These are phyloP conservation scores for Sebastes hubbsi DNA, from an alignment of 2,797 vertebrate species.

Conservation along the genomic window DNA sequence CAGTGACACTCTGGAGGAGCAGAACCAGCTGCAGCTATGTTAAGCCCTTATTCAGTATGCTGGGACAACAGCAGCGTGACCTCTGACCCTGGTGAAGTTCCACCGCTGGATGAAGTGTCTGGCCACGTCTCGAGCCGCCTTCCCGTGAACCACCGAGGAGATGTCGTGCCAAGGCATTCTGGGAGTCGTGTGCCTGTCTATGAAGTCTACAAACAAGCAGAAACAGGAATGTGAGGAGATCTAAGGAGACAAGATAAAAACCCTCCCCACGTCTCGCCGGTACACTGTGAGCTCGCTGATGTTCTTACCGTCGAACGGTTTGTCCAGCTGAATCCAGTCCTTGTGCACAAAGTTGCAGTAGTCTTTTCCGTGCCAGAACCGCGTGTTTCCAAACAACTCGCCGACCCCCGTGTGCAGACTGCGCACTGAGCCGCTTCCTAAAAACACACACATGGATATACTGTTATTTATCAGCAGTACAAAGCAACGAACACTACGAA, in stretches of 20 bases:
- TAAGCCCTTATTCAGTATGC: not conserved
- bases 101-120: conserved; percentile 98
- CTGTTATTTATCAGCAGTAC: not conserved
- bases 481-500: not conserved
- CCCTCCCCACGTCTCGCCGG: fast-evolving
- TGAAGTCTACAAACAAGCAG: conserved; percentile 86
- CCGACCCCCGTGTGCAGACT: conserved; percentile 86
- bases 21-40: not conserved
- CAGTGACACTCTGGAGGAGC: not conserved
- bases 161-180: conserved; percentile 99
- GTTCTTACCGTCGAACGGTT: conserved; percentile 92
- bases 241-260: too few species aligned
- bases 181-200: conserved; percentile 92
- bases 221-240: not conserved
- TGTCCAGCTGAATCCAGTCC: conserved; percentile 98
- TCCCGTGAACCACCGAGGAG: conserved; percentile 90
- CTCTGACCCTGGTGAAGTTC: conserved; percentile 95
- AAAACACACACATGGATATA: not conserved
- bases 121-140: conserved; percentile 91
- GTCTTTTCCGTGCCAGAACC: conserved; percentile 98
- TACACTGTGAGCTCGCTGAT: fast-evolving
- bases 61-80: not conserved
- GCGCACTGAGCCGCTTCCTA: conserved; percentile 81
- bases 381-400: conserved; percentile 90
- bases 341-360: conserved; percentile 98